Percentiles rank a stretch among this genome's conserved stretches.
Evolutionary conservation across 2,888 invertebrate species (phyloP).

Genomic region (Sinodicranocentrus sp.): DNA sequence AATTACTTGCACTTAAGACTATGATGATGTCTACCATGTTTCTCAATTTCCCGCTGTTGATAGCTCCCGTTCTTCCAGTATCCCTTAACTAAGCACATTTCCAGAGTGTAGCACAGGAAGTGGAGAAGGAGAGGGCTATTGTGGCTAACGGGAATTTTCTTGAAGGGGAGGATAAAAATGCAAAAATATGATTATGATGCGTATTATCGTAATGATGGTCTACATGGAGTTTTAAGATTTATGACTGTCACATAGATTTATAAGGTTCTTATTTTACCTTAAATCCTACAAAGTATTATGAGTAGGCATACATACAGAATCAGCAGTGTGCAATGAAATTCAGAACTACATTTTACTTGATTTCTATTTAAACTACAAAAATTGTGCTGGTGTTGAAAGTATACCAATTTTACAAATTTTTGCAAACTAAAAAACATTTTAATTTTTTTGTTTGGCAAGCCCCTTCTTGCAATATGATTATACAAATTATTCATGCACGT

Average conservation of each 20-base stretch:
- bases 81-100: conserved; percentile 3
- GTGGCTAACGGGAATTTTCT: conserved; percentile 33
- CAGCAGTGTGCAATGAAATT: too few species aligned
- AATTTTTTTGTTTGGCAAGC: too few species aligned
- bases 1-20: conserved; percentile 60
- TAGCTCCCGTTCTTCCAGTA: conserved; percentile 20
- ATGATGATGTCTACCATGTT: conserved; percentile 57
- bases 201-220: conserved; percentile 43
- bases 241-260: conserved; percentile 41
- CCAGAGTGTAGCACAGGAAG: not conserved
- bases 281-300: too few species aligned
- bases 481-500: too few species aligned
- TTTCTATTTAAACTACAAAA: too few species aligned
- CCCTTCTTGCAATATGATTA: too few species aligned
- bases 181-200: conserved; percentile 58
- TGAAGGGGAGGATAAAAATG: conserved; percentile 24
- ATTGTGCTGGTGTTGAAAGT: too few species aligned
- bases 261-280: too few species aligned
- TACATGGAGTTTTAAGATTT: conserved; percentile 32
- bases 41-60: conserved; percentile 63
- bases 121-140: conserved; percentile 6
- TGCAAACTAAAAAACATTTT: too few species aligned
- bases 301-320: too few species aligned
- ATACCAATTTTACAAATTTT: too few species aligned
- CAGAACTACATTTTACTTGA: too few species aligned